Evolutionary conservation across 2,888 invertebrate genomes (phyloP), one percentile per base, ranked within the genome.

Genomic region (Eristalis intricaria): DNA sequence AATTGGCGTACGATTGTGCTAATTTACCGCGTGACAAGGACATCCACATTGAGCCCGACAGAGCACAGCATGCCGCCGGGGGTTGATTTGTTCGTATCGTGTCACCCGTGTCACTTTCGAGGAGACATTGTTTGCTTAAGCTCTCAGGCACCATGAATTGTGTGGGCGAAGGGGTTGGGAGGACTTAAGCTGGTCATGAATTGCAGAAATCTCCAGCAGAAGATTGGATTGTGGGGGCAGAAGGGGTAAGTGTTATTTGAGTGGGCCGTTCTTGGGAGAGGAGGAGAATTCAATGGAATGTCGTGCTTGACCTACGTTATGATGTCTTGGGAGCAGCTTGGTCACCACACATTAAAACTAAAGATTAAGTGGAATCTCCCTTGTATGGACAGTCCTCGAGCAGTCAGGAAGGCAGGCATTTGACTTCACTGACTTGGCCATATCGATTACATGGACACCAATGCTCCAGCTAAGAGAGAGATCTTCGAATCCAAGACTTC

Each of bases 11-110:
- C 83, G 78, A 75, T 78, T 74, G 65, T 66, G 78, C 75, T 79
- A 69, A 86, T 74, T 82, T 65, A 56, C 13, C 60, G 43, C 22
- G 22, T 78, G 86, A 83, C 86, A 86, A 86, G 86, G 86, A 78
- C 83, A 83, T 83, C 74, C 63, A 78, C 68, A 69, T 60, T 75
- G 60, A 7, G 63, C 66, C 35, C 81, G 43, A 60, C 58, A 7
- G 19, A 15, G n/a, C 15, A n/a, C n/a, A n/a, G n/a, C n/a, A n/a
- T n/a, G 19, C n/a, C 19, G 8, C n/a, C 38, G 13, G 38, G 38
- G 38, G 38, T 13, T 38, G 38, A 11, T 38, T 38, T 13, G 19
- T 50, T n/a, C 19, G 50, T 2, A 19, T 50, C 19, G 43, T 43
- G 43, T 43, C 43, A 43, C 43, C 43, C 7, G 32, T 32, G 32